Conservation (phyloP, 2,113 vertebrate species). For the Oriolus oriolus region DNA sequence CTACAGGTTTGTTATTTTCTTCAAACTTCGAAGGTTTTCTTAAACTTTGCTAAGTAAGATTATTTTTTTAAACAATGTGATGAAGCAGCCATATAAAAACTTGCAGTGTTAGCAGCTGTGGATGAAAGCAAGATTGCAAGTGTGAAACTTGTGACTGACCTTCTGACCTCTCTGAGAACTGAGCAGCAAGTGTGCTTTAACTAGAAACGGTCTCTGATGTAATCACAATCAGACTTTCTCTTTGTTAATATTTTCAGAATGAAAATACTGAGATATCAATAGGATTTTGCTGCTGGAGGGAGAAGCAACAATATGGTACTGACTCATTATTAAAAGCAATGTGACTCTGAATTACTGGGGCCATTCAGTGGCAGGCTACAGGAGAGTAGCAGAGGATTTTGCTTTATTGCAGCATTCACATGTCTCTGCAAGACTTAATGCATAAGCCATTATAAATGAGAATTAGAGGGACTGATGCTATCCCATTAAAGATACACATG, state of each 20-base stretch:
- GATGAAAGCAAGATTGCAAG: background rate
- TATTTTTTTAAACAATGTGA: background rate
- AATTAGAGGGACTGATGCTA: background rate
- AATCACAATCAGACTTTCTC: background rate
- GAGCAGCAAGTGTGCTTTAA: background rate
- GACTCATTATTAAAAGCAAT: background rate
- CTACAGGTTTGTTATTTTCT: background rate
- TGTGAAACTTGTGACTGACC: slow-evolving; percentile 23
- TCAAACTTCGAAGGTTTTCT: background rate
- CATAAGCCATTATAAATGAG: background rate
- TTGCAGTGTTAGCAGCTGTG: background rate
- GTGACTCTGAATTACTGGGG: background rate
- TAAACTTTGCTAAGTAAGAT: background rate
- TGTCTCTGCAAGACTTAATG: background rate
- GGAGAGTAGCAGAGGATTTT: background rate
- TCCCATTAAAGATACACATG: background rate
- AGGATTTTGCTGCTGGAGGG: background rate
- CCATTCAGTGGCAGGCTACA: background rate
- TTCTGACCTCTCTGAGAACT: background rate
- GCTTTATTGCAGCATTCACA: background rate
- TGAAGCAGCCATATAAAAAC: background rate
- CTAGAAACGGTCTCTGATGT: background rate
- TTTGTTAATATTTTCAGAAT: background rate
- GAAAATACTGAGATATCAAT: background rate
- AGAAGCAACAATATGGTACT: background rate